Evolutionary conservation across 2,888 invertebrate genomes (phyloP), one percentile per base, ranked within the genome.

Genomic region (Eugnorisma glareosa): DNA sequence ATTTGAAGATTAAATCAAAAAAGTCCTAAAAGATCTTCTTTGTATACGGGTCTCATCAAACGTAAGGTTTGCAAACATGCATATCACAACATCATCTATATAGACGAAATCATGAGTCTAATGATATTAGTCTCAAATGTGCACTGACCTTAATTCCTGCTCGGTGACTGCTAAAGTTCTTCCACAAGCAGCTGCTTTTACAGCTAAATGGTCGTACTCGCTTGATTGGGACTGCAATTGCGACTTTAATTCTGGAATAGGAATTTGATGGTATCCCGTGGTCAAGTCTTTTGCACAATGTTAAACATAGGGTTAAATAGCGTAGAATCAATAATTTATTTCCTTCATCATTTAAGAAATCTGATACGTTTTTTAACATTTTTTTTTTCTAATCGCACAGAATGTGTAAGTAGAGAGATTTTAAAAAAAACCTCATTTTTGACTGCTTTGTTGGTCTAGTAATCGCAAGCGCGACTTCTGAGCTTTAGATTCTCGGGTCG

Each of bases 91-190:
- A 63, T 77, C 73, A 1, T 82, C 77, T 72, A 67, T 0, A 37
- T 72, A 71, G 59, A 73, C 18, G n/a, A 70, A 43, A 18, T 13
- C 18, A 31, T 40, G 35, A 51, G n/a, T 84, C 1, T 13, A 4
- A 67, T 71, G 37, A 70, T 51, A 43, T 71, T 45, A 68, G 45
- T 68, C 35, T 54, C 18, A 82, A 73, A 54, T 54, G 40, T 2
- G 10, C 28, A 91, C 92, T 92, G 66, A 96, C 96, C 95, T 96
- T 18, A 96, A 81, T 84, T 96, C 96, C 75, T 96, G 95, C 79
- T 96, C 96, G 1, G 96, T 96, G 61, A 96, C 95, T 0, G 94
- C 95, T 1, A 96, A 82, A 0, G 96, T 96, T 21, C 96, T 90
- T 3, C 96, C 96, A 67, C 95, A 95, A 0, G 95, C 94, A 1